Base-by-base conservation (phyloP, 2,113 vertebrate species). In the Acrocephalus arundinaceus region DNA sequence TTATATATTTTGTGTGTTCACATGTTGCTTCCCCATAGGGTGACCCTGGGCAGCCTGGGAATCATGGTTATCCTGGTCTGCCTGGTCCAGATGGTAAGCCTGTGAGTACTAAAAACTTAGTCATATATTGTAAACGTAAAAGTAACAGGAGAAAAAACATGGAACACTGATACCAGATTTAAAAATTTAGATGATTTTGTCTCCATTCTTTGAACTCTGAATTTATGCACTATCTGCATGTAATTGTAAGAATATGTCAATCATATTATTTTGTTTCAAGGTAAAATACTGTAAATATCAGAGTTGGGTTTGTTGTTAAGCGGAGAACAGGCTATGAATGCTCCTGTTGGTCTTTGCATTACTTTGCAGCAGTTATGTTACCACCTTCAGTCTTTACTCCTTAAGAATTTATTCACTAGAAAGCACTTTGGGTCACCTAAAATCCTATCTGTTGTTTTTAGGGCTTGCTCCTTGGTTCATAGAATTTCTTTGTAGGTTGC, bases 61-160 rank as follows among this genome's bases (percentile, higher is more conserved):
- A 96, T 82, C 97, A 98, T 82, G 99, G 99, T 88, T 98, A 98
- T 95, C 98, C 98, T 97, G 99, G 99, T 97, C 98, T 98, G 96
- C 96, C 98, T 98, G 99, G 99, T 99, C 98, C 99, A 99, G 99
- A 99, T 98, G 99, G 99, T 99, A 99, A 99, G 99, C 99, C 99
- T 99, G 99, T 99, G 99, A 99, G 99, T 99, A 99, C 99, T 99
- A 98, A 97, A 99, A 98, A 98, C 99, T 99, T 98, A 97, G 97
- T 98, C 97, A 97, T 97, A 97, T 97, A 96, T 94, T 96, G 92
- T 92, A 96, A 93, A 96, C 94, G 63, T 85, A 77, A 91, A 94
- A 84, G 54, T 81, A 70, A 41, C 16, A 27, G 78, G 65, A 75
- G 16, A 59, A 85, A 75, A 92, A 28, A 10, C 16, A 31, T 45